phyloP scores from a whole-genome alignment of 2,888 invertebrate species.

The Trichacis sp. region DNA sequence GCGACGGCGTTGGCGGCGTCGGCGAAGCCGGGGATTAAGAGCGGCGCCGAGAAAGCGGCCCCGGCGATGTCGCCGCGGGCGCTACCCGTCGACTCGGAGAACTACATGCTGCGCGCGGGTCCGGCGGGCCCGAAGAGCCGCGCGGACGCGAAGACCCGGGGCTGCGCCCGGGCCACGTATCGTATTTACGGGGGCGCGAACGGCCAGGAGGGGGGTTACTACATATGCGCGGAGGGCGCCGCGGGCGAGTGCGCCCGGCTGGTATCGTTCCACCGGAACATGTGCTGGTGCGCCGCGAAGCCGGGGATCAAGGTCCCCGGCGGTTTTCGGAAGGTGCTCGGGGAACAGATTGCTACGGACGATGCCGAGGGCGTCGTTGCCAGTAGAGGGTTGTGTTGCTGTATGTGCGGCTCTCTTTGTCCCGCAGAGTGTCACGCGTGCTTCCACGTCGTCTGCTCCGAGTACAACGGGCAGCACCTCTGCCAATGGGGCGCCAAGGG shows the following conservation, averaged over 20 bases:
- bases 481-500: constrained; percentile 67
- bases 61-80: constrained; percentile 59
- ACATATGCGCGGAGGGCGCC: constrained; percentile 19
- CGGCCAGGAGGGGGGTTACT: constrained; percentile 21
- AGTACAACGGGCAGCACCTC: constrained; percentile 62
- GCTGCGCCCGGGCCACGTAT: constrained; percentile 10
- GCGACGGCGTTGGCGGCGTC: constrained; percentile 43
- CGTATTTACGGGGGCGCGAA: not conserved
- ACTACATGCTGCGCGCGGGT: constrained; percentile 64
- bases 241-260: constrained; percentile 58
- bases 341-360: constrained; percentile 34
- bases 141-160: constrained; percentile 10
- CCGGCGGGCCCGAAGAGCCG: constrained; percentile 10
- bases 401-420: constrained; percentile 75
- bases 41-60: constrained; percentile 12
- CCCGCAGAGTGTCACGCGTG: constrained; percentile 76
- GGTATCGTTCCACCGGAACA: constrained; percentile 62
- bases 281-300: constrained; percentile 60
- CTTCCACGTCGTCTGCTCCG: constrained; percentile 74
- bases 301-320: not conserved
- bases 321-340: constrained; percentile 1
- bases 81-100: constrained; percentile 64
- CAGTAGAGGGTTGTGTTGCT: constrained; percentile 69
- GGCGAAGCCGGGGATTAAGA: constrained; percentile 42
- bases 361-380: not conserved